Evolutionary conservation across 1,140 invertebrate species (phyloP).

Genomic region (Lepidurus arcticus): DNA sequence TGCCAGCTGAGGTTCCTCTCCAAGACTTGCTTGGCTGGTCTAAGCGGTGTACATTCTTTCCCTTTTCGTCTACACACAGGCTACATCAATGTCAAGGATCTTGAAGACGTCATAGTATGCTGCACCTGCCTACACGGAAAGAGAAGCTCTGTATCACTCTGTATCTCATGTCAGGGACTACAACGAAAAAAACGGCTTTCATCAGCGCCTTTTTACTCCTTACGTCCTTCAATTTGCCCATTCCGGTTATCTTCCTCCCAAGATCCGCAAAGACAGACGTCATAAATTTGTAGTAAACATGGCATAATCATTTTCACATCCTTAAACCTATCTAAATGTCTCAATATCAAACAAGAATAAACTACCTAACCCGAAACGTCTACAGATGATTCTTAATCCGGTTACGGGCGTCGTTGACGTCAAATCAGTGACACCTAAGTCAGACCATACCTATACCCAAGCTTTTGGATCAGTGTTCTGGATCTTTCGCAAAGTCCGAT

Average conservation of each 20-base stretch:
- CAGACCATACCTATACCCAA: too few relatives aligned
- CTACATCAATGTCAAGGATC: too few relatives aligned
- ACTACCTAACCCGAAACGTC: background rate
- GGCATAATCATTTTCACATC: background rate
- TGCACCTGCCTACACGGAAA: background rate
- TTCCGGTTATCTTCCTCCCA: background rate
- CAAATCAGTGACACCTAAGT: background rate
- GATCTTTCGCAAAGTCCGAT: too few relatives aligned
- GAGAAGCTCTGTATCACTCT: background rate
- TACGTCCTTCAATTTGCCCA: background rate
- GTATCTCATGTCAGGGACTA: background rate
- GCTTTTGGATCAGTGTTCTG: too few relatives aligned
- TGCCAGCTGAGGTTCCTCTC: too few relatives aligned
- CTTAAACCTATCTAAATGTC: background rate
- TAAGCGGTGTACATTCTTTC: too few relatives aligned
- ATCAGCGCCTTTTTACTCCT: background rate
- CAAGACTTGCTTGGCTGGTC: too few relatives aligned
- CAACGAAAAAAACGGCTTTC: background rate
- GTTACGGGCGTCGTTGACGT: background rate
- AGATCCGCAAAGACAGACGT: background rate
- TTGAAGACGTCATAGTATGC: background rate
- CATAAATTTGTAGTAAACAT: background rate
- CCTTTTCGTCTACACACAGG: too few relatives aligned
- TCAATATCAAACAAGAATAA: background rate
- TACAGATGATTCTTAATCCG: background rate